Percentiles rank a stretch among this genome's conserved stretches.
Evolutionary conservation across 1,140 invertebrate genomes (phyloP).

Genomic region (Parapsyche elsis): DNA sequence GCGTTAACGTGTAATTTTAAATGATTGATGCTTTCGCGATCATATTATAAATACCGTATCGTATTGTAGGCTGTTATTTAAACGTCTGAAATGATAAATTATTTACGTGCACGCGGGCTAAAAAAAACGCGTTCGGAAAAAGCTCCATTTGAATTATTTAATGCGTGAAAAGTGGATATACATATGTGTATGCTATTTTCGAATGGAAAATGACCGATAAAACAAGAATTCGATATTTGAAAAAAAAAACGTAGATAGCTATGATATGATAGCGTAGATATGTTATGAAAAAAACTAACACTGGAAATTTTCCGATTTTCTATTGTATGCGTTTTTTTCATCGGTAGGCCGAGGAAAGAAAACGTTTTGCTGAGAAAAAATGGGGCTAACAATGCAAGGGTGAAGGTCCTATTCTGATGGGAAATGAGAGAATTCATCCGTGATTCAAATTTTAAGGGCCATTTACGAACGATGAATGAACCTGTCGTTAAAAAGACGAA

Average conservation of each 20-base stretch:
- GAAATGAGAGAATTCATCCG: constrained; percentile 7
- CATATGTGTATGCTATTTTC: not conserved
- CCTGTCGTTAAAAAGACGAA: too few relatives aligned
- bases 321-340: too few relatives aligned
- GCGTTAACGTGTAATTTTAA: not conserved
- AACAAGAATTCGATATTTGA: not conserved
- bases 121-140: not conserved
- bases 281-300: too few relatives aligned
- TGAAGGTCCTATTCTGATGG: not conserved
- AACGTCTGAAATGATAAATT: constrained; percentile 18
- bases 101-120: not conserved
- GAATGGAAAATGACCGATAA: not conserved
- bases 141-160: constrained; percentile 8
- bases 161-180: not conserved
- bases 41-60: not conserved
- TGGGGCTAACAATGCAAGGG: too few relatives aligned
- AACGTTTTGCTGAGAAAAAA: too few relatives aligned
- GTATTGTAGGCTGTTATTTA: not conserved
- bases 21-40: not conserved
- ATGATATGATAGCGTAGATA: too few relatives aligned
- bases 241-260: too few relatives aligned
- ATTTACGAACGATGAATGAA: constrained; percentile 1
- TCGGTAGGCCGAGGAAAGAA: too few relatives aligned
- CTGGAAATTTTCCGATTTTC: too few relatives aligned
- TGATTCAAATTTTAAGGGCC: constrained; percentile 20